phyloP scores from a whole-genome alignment of 2,888 invertebrate genomes.

The Temnothorax ravouxi region DNA sequence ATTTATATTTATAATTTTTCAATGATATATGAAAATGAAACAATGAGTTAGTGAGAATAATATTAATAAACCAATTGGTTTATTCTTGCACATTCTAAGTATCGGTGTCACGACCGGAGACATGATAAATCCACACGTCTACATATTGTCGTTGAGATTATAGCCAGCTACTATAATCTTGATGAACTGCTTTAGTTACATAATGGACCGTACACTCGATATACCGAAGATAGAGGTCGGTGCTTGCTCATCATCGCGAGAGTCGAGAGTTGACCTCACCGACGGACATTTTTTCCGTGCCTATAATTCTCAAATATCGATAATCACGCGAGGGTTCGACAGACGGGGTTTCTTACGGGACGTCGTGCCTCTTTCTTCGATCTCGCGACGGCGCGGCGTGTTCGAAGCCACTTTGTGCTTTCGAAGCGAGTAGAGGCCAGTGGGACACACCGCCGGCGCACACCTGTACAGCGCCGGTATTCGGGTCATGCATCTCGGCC shows the following conservation, averaged over 20 bases:
- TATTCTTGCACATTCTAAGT: background rate
- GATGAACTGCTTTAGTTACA: constrained; percentile 39
- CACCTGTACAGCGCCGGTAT: constrained; percentile 84
- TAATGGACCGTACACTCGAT: constrained; percentile 28
- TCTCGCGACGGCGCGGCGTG: constrained; percentile 27
- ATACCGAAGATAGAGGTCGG: background rate
- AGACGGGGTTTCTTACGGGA: constrained; percentile 62
- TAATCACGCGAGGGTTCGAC: constrained; percentile 66
- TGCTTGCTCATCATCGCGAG: background rate
- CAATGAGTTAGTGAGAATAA: background rate
- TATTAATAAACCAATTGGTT: background rate
- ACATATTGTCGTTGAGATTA: constrained; percentile 19
- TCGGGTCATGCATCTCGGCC: constrained; percentile 86
- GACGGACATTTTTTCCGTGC: background rate
- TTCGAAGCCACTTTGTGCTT: constrained; percentile 62
- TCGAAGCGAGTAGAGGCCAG: constrained; percentile 81
- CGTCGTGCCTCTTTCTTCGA: constrained; percentile 59
- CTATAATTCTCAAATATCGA: constrained; percentile 51
- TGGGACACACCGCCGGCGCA: constrained; percentile 78
- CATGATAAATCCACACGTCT: constrained; percentile 15
- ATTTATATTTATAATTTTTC: background rate
- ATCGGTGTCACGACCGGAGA: constrained; percentile 29
- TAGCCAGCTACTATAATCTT: constrained; percentile 14
- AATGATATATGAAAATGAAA: background rate
- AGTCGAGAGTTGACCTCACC: background rate